A percentile compares a stretch with the other conserved stretches of the same genome.
These are phyloP conservation scores for Mylabris phalerata DNA, from an alignment of 1,140 invertebrate genomes.

Conservation along the genomic window DNA sequence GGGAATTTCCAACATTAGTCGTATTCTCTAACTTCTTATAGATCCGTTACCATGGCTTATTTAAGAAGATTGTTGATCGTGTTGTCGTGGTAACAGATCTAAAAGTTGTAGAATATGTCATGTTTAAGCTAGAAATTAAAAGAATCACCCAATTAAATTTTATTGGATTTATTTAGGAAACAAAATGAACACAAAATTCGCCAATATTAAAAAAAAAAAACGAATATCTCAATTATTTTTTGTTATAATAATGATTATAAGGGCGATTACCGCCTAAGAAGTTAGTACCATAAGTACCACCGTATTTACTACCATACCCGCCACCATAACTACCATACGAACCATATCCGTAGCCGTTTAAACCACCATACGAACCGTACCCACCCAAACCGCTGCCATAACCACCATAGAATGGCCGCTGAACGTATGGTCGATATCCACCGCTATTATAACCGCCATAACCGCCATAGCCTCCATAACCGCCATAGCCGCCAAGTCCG, in stretches of 20 bases:
- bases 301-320: background rate
- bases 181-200: background rate
- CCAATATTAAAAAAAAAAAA: background rate
- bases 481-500: slow-evolving; percentile 4
- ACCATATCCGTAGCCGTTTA: background rate
- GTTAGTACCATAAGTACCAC: background rate
- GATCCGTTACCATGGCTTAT: too few relatives aligned
- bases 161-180: background rate
- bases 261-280: slow-evolving; percentile 2
- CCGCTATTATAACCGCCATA: slow-evolving; percentile 4
- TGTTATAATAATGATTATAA: slow-evolving; percentile 3
- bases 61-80: too few relatives aligned
- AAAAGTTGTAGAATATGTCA: too few relatives aligned
- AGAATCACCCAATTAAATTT: too few relatives aligned
- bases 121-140: too few relatives aligned
- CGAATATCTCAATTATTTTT: background rate
- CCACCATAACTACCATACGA: background rate
- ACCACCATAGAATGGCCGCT: background rate
- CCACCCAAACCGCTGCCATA: slow-evolving; percentile 10
- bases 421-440: background rate
- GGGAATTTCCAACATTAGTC: too few relatives aligned
- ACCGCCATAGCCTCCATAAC: background rate
- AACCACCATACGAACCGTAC: slow-evolving; percentile 8
- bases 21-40: too few relatives aligned
- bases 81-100: too few relatives aligned